Conservation (phyloP, 23 tunicate genomes). For the Halocynthia aurantium region DNA sequence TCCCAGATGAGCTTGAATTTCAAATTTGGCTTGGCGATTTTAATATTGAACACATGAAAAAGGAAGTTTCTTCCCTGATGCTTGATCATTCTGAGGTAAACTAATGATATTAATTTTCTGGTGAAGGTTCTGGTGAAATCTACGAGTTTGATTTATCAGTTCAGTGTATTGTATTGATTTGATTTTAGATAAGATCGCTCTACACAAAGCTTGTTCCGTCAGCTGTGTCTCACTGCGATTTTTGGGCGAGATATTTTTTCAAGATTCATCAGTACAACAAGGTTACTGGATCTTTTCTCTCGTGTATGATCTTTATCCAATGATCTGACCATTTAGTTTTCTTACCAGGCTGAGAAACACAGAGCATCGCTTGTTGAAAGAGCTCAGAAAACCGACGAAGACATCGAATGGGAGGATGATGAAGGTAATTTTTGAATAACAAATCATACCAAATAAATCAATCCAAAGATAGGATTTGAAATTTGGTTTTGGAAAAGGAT, state of each 20-base stretch:
- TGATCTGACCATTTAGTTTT: not conserved
- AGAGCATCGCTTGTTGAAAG: constrained; percentile 61
- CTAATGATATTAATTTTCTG: not conserved
- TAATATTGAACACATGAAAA: constrained; percentile 53
- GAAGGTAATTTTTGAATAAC: constrained; percentile 33
- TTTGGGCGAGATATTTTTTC: constrained; percentile 90
- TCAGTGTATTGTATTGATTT: not conserved
- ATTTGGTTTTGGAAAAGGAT: no score
- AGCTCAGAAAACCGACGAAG: constrained; percentile 43
- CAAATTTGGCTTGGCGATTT: constrained; percentile 47
- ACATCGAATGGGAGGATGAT: constrained; percentile 60
- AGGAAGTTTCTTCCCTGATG: constrained; percentile 81
- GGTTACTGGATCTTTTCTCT: constrained; percentile 15
- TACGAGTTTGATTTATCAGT: not conserved
- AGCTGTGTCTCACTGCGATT: constrained; percentile 90
- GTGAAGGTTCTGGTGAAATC: not conserved
- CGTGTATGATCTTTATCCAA: not conserved
- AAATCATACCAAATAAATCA: not conserved
- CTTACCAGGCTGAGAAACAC: constrained; percentile 61
- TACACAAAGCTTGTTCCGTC: constrained; percentile 90
- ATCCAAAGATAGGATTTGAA: no score
- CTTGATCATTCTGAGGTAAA: constrained; percentile 79
- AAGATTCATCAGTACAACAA: constrained; percentile 43
- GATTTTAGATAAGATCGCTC: constrained; percentile 61
- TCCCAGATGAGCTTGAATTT: constrained; percentile 50